Percentiles rank a stretch among this genome's conserved stretches.
These are phyloP conservation scores for Fopius arisanus DNA, from an alignment of 1,140 invertebrate species.

Conservation along the genomic window DNA sequence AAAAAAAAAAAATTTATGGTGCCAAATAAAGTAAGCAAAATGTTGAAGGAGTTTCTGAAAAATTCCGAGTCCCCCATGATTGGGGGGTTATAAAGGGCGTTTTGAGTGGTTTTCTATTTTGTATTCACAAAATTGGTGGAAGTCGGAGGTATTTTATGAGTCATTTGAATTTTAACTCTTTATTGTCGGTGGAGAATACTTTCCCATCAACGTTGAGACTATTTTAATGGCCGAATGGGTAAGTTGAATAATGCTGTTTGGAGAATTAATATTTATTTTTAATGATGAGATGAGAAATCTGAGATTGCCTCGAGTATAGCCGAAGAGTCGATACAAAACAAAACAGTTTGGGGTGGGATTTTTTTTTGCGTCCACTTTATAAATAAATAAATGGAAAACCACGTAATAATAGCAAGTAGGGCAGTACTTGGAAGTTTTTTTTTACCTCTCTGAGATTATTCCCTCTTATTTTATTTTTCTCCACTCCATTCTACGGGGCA, in stretches of 20 bases:
- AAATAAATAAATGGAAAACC: too few relatives aligned
- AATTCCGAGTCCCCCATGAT: neutral
- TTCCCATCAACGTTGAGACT: too few relatives aligned
- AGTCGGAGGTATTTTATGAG: neutral
- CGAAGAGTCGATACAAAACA: too few relatives aligned
- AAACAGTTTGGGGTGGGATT: too few relatives aligned
- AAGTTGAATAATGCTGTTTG: too few relatives aligned
- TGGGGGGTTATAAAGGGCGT: neutral
- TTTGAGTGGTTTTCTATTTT: neutral
- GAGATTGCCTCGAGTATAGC: too few relatives aligned
- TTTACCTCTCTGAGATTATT: neutral
- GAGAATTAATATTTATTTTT: too few relatives aligned
- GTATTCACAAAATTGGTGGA: neutral
- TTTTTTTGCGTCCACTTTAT: too few relatives aligned
- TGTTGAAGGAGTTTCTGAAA: neutral
- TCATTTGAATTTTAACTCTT: neutral
- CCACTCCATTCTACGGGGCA: neutral
- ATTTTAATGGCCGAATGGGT: too few relatives aligned
- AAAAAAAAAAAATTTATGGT: neutral
- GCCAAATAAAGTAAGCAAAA: neutral
- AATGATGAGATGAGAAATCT: too few relatives aligned
- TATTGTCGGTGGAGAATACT: neutral
- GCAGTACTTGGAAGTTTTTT: too few relatives aligned
- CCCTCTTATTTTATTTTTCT: conserved; percentile 25
- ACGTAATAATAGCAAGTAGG: too few relatives aligned